A percentile compares a stretch with the other conserved stretches of the same genome.
phyloP scores from a whole-genome alignment of 2,113 vertebrate genomes.

The Siphamia tubifer region DNA sequence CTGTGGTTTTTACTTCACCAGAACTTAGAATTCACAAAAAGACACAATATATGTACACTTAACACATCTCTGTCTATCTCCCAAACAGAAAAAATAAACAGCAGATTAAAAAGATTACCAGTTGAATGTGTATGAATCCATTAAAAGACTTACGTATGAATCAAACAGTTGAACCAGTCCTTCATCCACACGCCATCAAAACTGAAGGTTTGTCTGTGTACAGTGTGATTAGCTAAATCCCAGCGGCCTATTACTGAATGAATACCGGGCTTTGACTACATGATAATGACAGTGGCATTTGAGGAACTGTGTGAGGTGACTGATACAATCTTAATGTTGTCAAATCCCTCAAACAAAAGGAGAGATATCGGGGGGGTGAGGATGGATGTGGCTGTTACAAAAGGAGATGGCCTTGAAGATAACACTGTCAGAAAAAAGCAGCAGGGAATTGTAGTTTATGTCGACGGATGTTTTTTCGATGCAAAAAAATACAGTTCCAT shows the following conservation, averaged over 20 bases:
- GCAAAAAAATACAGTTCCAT: too few relatives aligned
- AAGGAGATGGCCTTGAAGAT: conserved; percentile 24
- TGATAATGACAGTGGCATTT: conserved; percentile 56
- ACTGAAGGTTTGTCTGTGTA: conserved; percentile 25
- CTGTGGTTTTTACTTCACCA: too few relatives aligned
- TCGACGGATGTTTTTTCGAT: not conserved
- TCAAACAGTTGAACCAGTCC: conserved; percentile 14
- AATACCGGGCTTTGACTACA: conserved; percentile 54
- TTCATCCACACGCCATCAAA: not conserved
- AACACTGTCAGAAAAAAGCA: not conserved
- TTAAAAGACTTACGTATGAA: conserved; percentile 23
- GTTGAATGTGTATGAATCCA: conserved; percentile 36
- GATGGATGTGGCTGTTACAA: conserved; percentile 16
- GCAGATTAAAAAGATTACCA: conserved; percentile 22
- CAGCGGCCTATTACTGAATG: conserved; percentile 31
- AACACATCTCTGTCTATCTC: not conserved
- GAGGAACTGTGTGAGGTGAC: conserved; percentile 28
- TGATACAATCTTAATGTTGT: conserved; percentile 67
- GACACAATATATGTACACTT: too few relatives aligned
- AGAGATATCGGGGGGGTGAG: conserved; percentile 19
- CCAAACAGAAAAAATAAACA: conserved; percentile 32
- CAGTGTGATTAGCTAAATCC: conserved; percentile 31
- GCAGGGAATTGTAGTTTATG: not conserved
- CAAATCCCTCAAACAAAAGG: conserved; percentile 57
- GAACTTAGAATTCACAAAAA: too few relatives aligned